Percentiles rank a stretch among this genome's conserved stretches.
These are phyloP conservation scores for Quadroppia sp. DNA, from an alignment of 2,888 invertebrate species.

Conservation along the genomic window DNA sequence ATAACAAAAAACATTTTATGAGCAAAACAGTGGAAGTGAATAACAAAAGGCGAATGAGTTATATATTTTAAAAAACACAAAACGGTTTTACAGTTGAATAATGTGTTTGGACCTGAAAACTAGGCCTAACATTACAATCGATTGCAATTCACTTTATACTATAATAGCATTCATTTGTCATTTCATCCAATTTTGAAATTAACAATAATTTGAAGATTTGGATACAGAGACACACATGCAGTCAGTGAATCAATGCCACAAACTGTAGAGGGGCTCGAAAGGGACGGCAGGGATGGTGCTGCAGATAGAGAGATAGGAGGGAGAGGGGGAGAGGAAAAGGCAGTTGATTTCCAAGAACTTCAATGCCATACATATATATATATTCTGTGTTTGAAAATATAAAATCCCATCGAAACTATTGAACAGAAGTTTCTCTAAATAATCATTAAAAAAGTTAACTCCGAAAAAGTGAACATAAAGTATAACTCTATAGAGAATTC, in stretches of 20 bases:
- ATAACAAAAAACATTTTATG: conserved; percentile 12
- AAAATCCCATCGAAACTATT: conserved; percentile 4
- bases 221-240: background rate
- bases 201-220: background rate
- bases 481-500: no score
- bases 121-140: background rate
- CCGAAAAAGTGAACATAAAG: background rate
- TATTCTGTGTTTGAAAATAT: background rate
- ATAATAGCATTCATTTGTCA: conserved; percentile 32
- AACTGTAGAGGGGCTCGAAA: background rate
- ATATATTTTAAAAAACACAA: background rate
- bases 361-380: background rate
- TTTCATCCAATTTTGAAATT: conserved; percentile 7
- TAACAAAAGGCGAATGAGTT: background rate
- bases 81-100: conserved; percentile 15
- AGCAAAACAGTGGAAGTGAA: background rate
- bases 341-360: background rate
- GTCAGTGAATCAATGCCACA: background rate
- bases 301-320: background rate
- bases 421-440: conserved; percentile 5
- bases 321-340: background rate
- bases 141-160: background rate
- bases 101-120: conserved; percentile 2
- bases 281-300: background rate
- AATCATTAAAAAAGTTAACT: conserved; percentile 15